phyloP scores from a whole-genome alignment of 1,140 invertebrate genomes.

The Maniola jurtina region DNA sequence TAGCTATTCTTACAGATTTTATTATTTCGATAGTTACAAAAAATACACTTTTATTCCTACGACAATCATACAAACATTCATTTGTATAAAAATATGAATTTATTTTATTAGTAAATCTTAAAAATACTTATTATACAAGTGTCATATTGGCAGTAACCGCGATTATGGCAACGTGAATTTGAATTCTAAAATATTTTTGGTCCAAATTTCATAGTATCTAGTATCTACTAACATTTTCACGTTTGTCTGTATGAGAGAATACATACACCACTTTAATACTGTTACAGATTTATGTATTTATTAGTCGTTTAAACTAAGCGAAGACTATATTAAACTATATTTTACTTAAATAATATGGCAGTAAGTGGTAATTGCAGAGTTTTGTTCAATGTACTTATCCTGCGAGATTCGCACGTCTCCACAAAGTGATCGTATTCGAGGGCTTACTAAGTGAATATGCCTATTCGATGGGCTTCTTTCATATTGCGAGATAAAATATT shows the following conservation, averaged over 20 bases:
- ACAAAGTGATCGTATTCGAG: slow-evolving; percentile 37
- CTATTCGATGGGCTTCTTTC: slow-evolving; percentile 67
- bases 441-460: slow-evolving; percentile 47
- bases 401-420: slow-evolving; percentile 63
- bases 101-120: slow-evolving; percentile 45
- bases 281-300: slow-evolving; percentile 63
- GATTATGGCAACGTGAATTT: slow-evolving; percentile 75
- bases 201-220: slow-evolving; percentile 68
- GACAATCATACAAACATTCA: slow-evolving; percentile 32
- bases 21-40: not conserved
- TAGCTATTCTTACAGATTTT: slow-evolving; percentile 23
- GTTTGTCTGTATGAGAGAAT: slow-evolving; percentile 58
- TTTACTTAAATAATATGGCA: slow-evolving; percentile 75
- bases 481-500: slow-evolving; percentile 21
- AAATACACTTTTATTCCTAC: not conserved
- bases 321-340: slow-evolving; percentile 65
- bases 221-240: slow-evolving; percentile 58
- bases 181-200: slow-evolving; percentile 75
- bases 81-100: slow-evolving; percentile 63
- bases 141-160: slow-evolving; percentile 73
- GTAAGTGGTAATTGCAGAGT: slow-evolving; percentile 72
- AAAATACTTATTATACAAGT: slow-evolving; percentile 60
- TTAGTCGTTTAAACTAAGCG: slow-evolving; percentile 68
- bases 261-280: slow-evolving; percentile 76
- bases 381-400: slow-evolving; percentile 44